Base-by-base conservation (phyloP, 2,113 vertebrate genomes). In the Xenopus borealis region DNA sequence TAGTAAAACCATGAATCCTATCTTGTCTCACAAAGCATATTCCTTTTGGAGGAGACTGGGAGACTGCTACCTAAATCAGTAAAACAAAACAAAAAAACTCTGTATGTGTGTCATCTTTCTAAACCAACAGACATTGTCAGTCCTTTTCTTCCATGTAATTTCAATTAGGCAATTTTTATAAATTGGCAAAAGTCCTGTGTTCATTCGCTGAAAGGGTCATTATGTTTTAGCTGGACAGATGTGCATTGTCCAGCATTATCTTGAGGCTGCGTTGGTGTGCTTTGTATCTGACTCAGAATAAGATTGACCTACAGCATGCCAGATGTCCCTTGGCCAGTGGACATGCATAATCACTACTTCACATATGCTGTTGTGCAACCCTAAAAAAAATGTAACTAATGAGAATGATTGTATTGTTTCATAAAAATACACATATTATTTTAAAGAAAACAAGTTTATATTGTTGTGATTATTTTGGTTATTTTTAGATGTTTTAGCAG, bases 311-410 rank as follows among this genome's bases (percentile, higher is more conserved):
- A 4, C 2, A 13, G 72, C 45, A 47, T 58, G 66, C 44, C 79
- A 80, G 79, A 80, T 80, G 79, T 78, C 71, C 33, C 47, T 7
- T n/a, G 53, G 61, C 30, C 8, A 19, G 63, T 40, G 63, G 53
- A n/a, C 12, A 66, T 53, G 30, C 20, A 40, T 58, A 46, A 73
- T 17, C 33, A 30, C 3, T 55, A 55, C 55, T 33, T 52, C 50
- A 53, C 66, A 33, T 61, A 27, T 61, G 18, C 19, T 61, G 18
- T 23, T 20, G 58, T 27, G 5, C 20, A 23, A 2, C 18, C 3
- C 53, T 55, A 27, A 27, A 27, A 27, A 27, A 1, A 27, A 3
- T 27, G 18, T 55, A 55, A n/a, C 53, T n/a, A 61, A 61, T 61
- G 58, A 61, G 5, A 55, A 55, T 17, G 52, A n/a, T 14, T 55